Conservation (phyloP, 2,113 vertebrate species). For the Orycteropus afer region DNA sequence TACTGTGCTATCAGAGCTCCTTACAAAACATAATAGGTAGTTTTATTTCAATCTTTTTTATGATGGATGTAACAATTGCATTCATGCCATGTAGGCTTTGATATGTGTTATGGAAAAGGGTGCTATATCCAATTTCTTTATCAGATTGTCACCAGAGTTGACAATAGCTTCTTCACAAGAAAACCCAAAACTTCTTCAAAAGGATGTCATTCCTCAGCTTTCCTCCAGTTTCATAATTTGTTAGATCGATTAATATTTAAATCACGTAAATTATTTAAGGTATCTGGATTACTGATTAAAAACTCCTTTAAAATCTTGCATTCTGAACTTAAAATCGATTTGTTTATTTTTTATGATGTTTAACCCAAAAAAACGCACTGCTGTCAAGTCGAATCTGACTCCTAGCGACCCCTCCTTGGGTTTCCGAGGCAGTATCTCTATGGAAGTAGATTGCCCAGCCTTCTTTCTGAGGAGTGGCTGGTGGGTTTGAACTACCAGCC, state of each 20-base stretch:
- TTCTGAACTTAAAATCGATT: not conserved
- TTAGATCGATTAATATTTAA: not conserved
- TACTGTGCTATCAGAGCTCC: not conserved
- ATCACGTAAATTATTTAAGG: not conserved
- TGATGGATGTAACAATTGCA: not conserved
- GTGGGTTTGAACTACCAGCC: no score
- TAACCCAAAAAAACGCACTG: no score
- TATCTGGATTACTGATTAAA: constrained; percentile 11
- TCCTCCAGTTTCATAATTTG: not conserved
- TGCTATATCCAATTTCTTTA: not conserved
- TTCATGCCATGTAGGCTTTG: not conserved
- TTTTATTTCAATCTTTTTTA: not conserved
- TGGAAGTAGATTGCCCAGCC: no score
- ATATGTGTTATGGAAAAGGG: not conserved
- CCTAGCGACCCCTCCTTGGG: no score
- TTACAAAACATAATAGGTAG: not conserved
- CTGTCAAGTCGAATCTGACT: no score
- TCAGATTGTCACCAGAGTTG: not conserved
- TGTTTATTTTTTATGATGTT: constrained; percentile 21
- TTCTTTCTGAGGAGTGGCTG: no score
- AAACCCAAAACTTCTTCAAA: not conserved
- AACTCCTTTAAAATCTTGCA: not conserved
- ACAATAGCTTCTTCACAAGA: not conserved
- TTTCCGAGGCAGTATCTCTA: no score
- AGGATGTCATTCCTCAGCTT: not conserved